Evolutionary conservation across 2,797 vertebrate species (phyloP), one percentile per base, ranked within the genome.

Genomic region (Craterocephalus amniculus): DNA sequence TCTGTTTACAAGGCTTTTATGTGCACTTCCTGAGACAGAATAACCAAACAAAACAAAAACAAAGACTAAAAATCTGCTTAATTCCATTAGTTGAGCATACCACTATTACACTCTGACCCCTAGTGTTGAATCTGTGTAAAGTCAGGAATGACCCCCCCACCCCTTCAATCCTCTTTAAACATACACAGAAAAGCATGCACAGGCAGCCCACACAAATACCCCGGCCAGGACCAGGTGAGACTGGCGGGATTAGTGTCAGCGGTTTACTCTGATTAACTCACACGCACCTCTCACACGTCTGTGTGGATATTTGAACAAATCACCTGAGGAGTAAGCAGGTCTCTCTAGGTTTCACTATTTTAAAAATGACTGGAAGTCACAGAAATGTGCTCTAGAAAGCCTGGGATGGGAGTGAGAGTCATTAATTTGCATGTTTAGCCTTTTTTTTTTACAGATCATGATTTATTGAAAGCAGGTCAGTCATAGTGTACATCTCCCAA

Each of bases 221-320:
- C n/a, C n/a, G n/a, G n/a, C n/a, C n/a, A n/a, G n/a, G n/a, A 54
- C 29, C 0, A 43, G 63, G 45, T 43, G 58, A 70, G 76, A 71
- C 27, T 67, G 61, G 77, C 74, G 27, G 70, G 83, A 84, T 89
- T 81, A 78, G 81, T 77, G 80, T 88, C 83, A 89, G 79, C n/a
- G 56, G 75, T 86, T 86, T 80, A 84, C 66, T 73, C 67, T 83
- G 78, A 83, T 75, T 80, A 83, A 77, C 69, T 29, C 76, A 76
- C 66, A 63, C 67, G 72, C 49, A 70, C 65, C 56, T 75, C 61
- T 74, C 55, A 62, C 11, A 61, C 75, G 63, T 35, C 31, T 36
- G n/a, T n/a, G n/a, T n/a, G n/a, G n/a, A n/a, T n/a, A 14, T 59
- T 31, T 38, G 22, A 29, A 24, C 35, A 69, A 40, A 63, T 43